A percentile compares a stretch with the other conserved stretches of the same genome.
Conservation (phyloP, 2,888 invertebrate genomes). For the Eudasyphora cyanicolor region DNA sequence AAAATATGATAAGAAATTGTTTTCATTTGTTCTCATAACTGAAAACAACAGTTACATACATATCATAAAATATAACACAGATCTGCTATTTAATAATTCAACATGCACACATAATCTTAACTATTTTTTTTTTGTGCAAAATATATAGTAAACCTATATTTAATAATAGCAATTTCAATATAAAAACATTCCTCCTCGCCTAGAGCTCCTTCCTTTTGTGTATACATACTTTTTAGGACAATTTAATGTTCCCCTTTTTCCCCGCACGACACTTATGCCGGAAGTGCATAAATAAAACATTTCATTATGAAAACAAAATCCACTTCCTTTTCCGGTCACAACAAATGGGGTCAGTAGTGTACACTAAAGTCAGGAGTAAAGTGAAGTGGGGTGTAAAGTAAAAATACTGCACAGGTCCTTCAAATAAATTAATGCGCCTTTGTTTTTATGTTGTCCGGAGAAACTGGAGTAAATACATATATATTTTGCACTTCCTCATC, state of each 20-base stretch:
- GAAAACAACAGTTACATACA: no score
- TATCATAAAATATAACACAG: no score
- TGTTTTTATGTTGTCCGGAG: not conserved
- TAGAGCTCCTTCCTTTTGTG: not conserved
- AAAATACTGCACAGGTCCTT: not conserved
- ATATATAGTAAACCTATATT: no score
- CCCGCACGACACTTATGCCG: not conserved
- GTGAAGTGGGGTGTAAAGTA: no score
- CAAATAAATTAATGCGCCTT: not conserved
- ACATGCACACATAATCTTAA: no score
- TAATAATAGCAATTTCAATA: no score
- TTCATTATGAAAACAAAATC: not conserved
- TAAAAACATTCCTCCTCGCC: not conserved
- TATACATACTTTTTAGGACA: not conserved
- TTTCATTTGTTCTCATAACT: no score
- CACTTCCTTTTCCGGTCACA: not conserved
- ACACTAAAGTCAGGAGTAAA: not conserved
- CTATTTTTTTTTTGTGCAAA: no score
- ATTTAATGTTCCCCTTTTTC: not conserved
- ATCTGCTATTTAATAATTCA: no score
- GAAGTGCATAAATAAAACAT: slow-evolving; percentile 18
- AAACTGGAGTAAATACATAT: slow-evolving; percentile 27
- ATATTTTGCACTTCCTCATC: slow-evolving; percentile 39
- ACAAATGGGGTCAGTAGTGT: slow-evolving; percentile 7
- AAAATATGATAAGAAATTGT: no score